These are phyloP conservation scores for Atta cephalotes DNA, from an alignment of 1,140 invertebrate species.

Conservation along the genomic window DNA sequence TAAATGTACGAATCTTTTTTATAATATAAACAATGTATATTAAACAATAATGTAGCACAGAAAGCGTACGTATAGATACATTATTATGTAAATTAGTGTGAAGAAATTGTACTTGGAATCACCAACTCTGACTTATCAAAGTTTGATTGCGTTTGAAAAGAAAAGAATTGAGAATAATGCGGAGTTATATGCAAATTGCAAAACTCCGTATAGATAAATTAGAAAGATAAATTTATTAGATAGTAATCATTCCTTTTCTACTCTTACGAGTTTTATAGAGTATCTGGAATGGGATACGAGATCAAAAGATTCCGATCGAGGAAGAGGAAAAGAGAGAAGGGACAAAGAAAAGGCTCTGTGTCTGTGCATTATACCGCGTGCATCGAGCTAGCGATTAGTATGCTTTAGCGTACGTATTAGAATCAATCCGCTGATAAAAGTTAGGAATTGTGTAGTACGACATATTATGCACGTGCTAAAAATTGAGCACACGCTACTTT, in stretches of 20 bases:
- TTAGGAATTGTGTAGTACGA: constrained; percentile 2
- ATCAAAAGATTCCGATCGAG: not conserved
- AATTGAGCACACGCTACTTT: constrained; percentile 14
- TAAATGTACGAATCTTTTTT: not conserved
- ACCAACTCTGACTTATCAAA: not conserved
- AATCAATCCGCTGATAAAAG: not conserved
- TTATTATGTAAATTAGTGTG: constrained; percentile 10
- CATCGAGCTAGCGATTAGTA: constrained; percentile 49
- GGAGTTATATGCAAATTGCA: constrained; percentile 7
- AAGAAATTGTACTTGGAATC: not conserved
- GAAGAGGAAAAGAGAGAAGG: constrained; percentile 19
- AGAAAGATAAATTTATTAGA: constrained; percentile 21
- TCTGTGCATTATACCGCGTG: constrained; percentile 36
- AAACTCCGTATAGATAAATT: constrained; percentile 31
- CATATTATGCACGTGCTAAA: not conserved
- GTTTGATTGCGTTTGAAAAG: constrained; percentile 6
- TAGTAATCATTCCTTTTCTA: not conserved
- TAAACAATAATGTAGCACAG: not conserved
- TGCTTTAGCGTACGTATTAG: constrained; percentile 25
- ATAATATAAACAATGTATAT: not conserved
- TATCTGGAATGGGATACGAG: constrained; percentile 6
- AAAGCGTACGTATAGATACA: not conserved
- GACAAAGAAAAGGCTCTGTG: not conserved
- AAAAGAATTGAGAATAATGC: constrained; percentile 20
- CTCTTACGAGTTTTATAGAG: constrained; percentile 23